Evolutionary conservation across 2,113 vertebrate genomes (phyloP).

Genomic region (Microcebus griseorufus): DNA sequence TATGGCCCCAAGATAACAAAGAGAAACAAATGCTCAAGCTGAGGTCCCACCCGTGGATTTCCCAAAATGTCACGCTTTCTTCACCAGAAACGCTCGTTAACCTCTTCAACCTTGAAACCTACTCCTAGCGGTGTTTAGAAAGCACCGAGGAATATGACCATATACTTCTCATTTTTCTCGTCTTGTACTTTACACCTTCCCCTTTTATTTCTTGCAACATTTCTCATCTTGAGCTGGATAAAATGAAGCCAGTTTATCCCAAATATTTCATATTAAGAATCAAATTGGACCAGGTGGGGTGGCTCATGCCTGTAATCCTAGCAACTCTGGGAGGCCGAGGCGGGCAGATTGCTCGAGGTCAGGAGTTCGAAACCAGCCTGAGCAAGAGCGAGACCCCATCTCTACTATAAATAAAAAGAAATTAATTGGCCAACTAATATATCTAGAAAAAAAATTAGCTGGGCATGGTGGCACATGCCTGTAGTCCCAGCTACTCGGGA

Average conservation of each 20-base stretch:
- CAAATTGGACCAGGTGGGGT: background rate
- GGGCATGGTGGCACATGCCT: too few species aligned
- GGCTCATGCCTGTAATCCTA: too few species aligned
- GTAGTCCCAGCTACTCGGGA: too few species aligned
- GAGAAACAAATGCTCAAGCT: too few species aligned
- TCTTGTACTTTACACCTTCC: background rate
- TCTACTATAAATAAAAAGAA: too few species aligned
- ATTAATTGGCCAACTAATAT: too few species aligned
- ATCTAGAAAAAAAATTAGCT: too few species aligned
- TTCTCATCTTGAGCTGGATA: background rate
- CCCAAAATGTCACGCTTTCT: background rate
- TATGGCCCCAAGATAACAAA: background rate
- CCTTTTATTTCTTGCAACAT: background rate
- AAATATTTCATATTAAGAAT: background rate
- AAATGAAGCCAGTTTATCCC: background rate
- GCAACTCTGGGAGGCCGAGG: too few species aligned
- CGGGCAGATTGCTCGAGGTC: too few species aligned
- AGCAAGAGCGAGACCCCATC: too few species aligned
- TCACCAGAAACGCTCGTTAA: background rate
- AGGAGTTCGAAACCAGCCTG: too few species aligned
- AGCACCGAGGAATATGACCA: accelerated
- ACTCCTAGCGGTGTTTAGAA: accelerated
- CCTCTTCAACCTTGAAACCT: background rate
- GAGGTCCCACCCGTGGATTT: background rate
- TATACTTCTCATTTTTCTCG: background rate